phyloP scores from a whole-genome alignment of 1,140 invertebrate genomes.

The Vollenhovia emeryi region DNA sequence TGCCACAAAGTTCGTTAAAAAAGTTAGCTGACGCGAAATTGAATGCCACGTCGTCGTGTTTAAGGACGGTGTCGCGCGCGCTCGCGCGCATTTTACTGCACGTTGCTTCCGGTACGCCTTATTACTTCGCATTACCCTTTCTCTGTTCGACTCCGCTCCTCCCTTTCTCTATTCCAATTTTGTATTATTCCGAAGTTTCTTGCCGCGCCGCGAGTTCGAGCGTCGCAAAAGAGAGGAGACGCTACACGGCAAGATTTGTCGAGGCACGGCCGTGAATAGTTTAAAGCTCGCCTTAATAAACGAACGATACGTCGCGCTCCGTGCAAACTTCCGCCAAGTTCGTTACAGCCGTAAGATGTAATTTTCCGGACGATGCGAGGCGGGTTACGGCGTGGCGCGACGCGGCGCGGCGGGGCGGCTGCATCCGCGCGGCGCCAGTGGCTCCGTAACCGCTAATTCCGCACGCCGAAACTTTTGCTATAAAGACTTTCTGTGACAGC shows the following conservation, averaged over 20 bases:
- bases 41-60: conserved; percentile 46
- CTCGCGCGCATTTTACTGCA: conserved; percentile 40
- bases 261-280: conserved; percentile 48
- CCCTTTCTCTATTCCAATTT: conserved; percentile 27
- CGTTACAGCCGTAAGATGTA: conserved; percentile 62
- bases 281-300: conserved; percentile 56
- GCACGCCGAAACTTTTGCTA: conserved; percentile 55
- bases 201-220: conserved; percentile 22
- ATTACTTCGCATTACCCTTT: conserved; percentile 54
- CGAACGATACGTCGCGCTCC: conserved; percentile 60
- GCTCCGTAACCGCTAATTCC: conserved; percentile 57
- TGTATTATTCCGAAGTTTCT: conserved; percentile 57
- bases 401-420: too few species aligned
- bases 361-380: conserved; percentile 56
- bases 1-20: conserved; percentile 54
- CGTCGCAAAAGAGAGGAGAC: conserved; percentile 34
- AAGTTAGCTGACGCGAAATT: conserved; percentile 56
- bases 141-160: not conserved
- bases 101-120: conserved; percentile 41
- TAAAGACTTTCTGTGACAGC: conserved; percentile 58
- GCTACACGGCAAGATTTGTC: conserved; percentile 46
- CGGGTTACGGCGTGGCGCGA: conserved; percentile 45
- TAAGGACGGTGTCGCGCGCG: conserved; percentile 43
- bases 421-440: conserved; percentile 20
- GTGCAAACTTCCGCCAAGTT: conserved; percentile 58